Evolutionary conservation across 2,797 vertebrate genomes (phyloP), one percentile per base, ranked within the genome.

Genomic region (Leucoraja ocellata): DNA sequence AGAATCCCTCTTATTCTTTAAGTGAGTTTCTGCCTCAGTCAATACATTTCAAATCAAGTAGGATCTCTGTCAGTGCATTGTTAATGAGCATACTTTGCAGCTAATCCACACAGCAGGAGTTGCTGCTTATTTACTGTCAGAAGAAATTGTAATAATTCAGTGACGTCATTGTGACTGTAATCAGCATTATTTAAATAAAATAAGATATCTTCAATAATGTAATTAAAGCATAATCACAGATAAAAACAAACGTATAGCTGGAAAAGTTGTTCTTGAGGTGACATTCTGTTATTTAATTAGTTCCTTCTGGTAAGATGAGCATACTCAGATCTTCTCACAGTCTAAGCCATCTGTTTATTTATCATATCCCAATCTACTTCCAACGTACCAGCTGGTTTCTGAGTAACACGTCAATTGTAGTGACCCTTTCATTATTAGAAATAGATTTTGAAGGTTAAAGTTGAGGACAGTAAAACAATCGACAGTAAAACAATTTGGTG

Each of bases 281-380:
- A 92, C 90, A 92, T 73, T 92, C 68, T 92, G 90, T 71, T 76
- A 21, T 73, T 76, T 92, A 92, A 92, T 95, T 95, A 95, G 94
- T 96, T 95, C 96, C 95, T 94, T 94, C 94, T 90, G 93, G 95
- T 94, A 94, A 95, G 94, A 95, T 94, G 28, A 95, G 73, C 14
- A 39, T 93, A 54, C 94, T 94, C 93, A 94, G 93, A 94, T 28
- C 71, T 71, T 81, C 94, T 83, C 77, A 79, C 94, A 93, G 63
- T 94, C 95, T 93, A 94, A 95, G 93, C 94, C 94, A 86, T 95
- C 93, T 95, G 94, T 95, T 93, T 93, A 79, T 76, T 94, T 93
- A 95, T 94, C 94, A 94, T 94, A 93, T 95, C 93, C 93, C 93
- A 94, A 94, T 93, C 94, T 91, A 73, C 93, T 94, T 32, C 94